phyloP scores from a whole-genome alignment of 2,888 invertebrate species.

The Drymonia ruficornis region DNA sequence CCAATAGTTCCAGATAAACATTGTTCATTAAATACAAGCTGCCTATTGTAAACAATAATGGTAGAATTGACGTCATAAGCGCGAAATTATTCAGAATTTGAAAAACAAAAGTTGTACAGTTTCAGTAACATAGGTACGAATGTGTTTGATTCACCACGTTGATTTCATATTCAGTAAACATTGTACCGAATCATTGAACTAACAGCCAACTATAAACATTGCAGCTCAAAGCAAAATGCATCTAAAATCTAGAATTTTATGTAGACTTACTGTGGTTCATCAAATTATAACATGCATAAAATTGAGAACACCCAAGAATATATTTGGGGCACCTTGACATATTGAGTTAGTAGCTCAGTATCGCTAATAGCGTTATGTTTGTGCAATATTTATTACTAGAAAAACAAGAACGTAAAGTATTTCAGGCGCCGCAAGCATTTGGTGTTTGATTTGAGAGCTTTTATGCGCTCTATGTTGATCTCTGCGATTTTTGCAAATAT shows the following conservation, averaged over 20 bases:
- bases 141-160: too few species aligned
- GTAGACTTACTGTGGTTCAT: constrained; percentile 16
- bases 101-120: not conserved
- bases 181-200: not conserved
- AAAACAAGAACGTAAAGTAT: constrained; percentile 20
- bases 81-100: not conserved
- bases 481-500: not conserved
- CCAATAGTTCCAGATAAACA: constrained; percentile 6
- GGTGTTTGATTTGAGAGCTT: constrained; percentile 6
- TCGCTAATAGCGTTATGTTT: constrained; percentile 25
- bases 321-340: constrained; percentile 74
- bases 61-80: constrained; percentile 19
- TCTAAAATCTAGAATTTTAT: not conserved
- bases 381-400: constrained; percentile 36
- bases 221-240: not conserved
- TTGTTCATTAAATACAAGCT: not conserved
- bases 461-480: constrained; percentile 2
- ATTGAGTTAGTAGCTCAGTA: constrained; percentile 38
- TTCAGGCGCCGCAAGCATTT: constrained; percentile 11
- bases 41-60: constrained; percentile 5
- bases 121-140: too few species aligned
- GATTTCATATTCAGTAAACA: not conserved
- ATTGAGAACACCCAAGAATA: constrained; percentile 34
- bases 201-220: too few species aligned
- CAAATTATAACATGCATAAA: constrained; percentile 21